Evolutionary conservation across 2,797 vertebrate genomes (phyloP), one percentile per base, ranked within the genome.

Genomic region (Natrix natrix): DNA sequence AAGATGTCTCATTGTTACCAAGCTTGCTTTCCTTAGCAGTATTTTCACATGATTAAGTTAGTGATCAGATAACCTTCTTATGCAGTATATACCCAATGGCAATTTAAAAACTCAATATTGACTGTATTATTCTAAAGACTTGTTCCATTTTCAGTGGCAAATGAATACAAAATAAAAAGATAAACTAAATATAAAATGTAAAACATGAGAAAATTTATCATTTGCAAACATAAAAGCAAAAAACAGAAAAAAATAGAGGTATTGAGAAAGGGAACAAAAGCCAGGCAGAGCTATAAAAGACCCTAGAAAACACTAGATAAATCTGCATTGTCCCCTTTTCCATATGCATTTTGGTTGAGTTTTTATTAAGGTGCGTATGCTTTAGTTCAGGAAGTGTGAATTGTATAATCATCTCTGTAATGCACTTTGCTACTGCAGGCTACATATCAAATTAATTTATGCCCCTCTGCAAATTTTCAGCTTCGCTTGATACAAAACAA

Each of bases 151-250:
- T 96, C 96, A 95, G 94, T 94, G 93, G 93, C 97, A 96, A 97
- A 96, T 93, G 94, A 96, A 96, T 91, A 93, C 92, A 95, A 97
- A 97, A 97, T 97, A 97, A 97, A 97, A 95, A 97, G 96, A 97
- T 96, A 97, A 97, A 96, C 93, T 66, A 96, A 97, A 97, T 96
- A 97, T 95, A 96, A 97, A 97, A 97, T 96, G 95, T 96, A 97
- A 97, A 97, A 97, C 92, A 96, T 91, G 94, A 91, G 87, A 95
- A 95, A 95, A 96, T 96, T 96, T 97, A 97, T 98, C 95, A 97
- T 95, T 96, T 95, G 94, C 87, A 95, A 96, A 96, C 96, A 96
- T 96, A 95, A 97, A 97, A 95, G 94, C 91, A 94, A 93, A 95
- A 83, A 92, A 93, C 0, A 3, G 1, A 94, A 93, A 95, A 48